These are phyloP conservation scores for Cinclus cinclus DNA, from an alignment of 2,113 vertebrate species.

Conservation along the genomic window DNA sequence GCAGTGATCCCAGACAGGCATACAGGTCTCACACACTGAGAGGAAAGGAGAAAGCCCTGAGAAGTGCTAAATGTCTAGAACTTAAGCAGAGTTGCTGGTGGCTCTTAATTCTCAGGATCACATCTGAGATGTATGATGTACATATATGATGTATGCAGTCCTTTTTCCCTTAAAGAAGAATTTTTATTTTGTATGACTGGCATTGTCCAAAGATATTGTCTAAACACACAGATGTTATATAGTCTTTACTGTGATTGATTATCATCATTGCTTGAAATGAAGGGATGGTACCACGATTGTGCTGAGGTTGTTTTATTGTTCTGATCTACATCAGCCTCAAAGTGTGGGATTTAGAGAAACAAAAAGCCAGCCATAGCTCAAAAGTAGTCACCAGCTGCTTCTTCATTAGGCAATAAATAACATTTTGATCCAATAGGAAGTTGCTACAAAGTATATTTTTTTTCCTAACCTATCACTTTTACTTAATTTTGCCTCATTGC, in stretches of 20 bases:
- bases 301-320: too few relatives aligned
- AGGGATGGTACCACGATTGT: too few relatives aligned
- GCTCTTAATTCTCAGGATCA: not conserved
- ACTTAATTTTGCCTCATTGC: too few relatives aligned
- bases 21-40: not conserved
- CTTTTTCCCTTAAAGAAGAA: not conserved
- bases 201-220: not conserved
- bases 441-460: too few relatives aligned
- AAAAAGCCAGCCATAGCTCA: too few relatives aligned
- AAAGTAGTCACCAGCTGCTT: too few relatives aligned
- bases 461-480: too few relatives aligned
- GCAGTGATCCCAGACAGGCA: not conserved
- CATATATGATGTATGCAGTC: not conserved
- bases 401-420: too few relatives aligned
- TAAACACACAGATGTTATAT: not conserved
- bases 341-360: too few relatives aligned
- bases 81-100: not conserved
- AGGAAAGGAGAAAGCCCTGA: not conserved
- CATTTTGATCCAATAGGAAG: too few relatives aligned
- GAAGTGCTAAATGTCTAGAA: not conserved
- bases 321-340: too few relatives aligned
- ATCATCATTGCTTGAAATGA: too few relatives aligned
- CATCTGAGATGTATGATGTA: not conserved
- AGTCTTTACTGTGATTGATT: not conserved
- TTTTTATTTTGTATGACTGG: not conserved